Evolutionary conservation across 2,113 vertebrate species (phyloP).

Genomic region (Typhlomys cinereus): DNA sequence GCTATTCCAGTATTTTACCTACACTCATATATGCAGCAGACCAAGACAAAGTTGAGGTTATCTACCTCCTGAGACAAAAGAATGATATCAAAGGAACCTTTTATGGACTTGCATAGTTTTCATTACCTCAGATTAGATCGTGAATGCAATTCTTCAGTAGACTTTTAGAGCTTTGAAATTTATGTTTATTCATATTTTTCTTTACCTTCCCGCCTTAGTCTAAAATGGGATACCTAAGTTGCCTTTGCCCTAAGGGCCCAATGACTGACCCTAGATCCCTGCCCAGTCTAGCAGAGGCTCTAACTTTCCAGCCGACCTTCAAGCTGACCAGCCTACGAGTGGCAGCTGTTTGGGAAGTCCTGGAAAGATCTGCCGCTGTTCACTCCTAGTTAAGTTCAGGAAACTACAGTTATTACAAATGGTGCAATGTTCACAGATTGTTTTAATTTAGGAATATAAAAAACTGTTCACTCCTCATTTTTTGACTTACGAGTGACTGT

Average conservation of each 20-base stretch:
- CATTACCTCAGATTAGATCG: conserved; percentile 20
- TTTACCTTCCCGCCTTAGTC: not conserved
- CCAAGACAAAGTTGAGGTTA: not conserved
- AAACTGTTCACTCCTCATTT: not conserved
- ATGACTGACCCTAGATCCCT: not conserved
- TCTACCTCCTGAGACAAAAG: not conserved
- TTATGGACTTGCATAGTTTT: not conserved
- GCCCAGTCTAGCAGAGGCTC: not conserved
- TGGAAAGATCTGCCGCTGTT: not conserved
- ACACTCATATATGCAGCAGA: not conserved
- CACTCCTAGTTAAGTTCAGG: not conserved
- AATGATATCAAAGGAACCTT: conserved; percentile 8
- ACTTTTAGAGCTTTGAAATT: not conserved
- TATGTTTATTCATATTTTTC: not conserved
- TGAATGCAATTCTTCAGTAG: not conserved
- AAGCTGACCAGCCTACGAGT: not conserved
- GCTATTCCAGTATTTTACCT: not conserved
- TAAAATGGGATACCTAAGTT: conserved; percentile 23
- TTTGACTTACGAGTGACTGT: conserved; percentile 32
- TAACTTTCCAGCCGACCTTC: not conserved
- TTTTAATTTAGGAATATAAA: conserved; percentile 35
- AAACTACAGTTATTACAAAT: not conserved
- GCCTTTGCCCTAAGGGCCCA: not conserved
- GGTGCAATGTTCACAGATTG: not conserved
- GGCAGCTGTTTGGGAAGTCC: not conserved